A percentile compares a stretch with the other conserved stretches of the same genome.
phyloP scores from a whole-genome alignment of 2,797 vertebrate species.

The Scolopax rusticola region DNA sequence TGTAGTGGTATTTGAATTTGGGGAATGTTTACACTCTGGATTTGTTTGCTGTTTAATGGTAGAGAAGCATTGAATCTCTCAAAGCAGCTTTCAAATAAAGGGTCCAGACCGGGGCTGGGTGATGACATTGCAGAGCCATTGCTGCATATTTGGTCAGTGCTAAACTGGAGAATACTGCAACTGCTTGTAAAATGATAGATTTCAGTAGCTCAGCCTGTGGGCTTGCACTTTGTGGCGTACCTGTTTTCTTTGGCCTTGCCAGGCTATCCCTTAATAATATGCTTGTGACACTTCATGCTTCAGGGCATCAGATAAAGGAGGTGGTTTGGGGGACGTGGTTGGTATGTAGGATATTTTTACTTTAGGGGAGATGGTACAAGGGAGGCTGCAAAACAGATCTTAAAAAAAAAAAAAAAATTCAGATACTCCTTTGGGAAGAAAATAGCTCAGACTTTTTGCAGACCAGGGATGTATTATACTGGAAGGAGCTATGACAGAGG shows the following conservation, averaged over 20 bases:
- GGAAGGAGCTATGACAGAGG: not conserved
- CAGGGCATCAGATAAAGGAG: not conserved
- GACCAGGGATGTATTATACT: not conserved
- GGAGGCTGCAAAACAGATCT: not conserved
- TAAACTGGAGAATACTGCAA: not conserved
- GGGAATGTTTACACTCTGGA: not conserved
- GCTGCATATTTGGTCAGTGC: not conserved
- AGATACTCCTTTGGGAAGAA: not conserved
- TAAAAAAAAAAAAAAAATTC: not conserved
- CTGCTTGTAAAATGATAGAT: not conserved
- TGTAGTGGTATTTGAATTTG: not conserved
- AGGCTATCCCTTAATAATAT: not conserved
- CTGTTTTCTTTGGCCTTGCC: conserved; percentile 5
- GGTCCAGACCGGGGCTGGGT: not conserved
- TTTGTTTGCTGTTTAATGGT: not conserved
- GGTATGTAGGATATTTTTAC: not conserved
- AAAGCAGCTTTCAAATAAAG: not conserved
- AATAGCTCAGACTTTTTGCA: not conserved
- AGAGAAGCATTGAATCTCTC: not conserved
- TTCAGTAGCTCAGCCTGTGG: not conserved
- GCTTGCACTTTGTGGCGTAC: not conserved
- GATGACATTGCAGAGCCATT: not conserved
- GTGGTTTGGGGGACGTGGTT: not conserved
- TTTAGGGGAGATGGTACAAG: not conserved
- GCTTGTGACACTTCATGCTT: not conserved